Evolutionary conservation across 2,888 invertebrate species (phyloP), one percentile per base, ranked within the genome.

Genomic region (Drosophila infuscata): DNA sequence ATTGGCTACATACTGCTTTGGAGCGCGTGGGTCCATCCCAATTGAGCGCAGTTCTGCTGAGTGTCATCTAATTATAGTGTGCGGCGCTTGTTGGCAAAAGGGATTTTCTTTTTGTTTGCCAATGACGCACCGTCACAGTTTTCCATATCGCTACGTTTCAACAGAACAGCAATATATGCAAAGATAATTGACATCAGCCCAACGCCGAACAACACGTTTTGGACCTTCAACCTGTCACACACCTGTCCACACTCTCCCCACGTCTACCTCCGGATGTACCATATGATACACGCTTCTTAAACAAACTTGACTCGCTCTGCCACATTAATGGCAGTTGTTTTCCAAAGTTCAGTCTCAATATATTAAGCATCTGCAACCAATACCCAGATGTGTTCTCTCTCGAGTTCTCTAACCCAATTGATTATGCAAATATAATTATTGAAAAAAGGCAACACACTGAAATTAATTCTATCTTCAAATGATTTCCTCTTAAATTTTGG

Each of bases 61-160:
- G 88, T 89, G 85, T 84, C 88, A 80, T 89, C 88, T 85, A 89
- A 85, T 85, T 85, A 89, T 85, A 77, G 70, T 75, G 80, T 82
- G 85, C 56, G 85, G 60, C 64, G 85, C 80, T 82, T 85, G 85
- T 89, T 85, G 85, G 85, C 85, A 84, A 84, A 82, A 82, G 89
- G 89, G 89, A 88, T 85, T 88, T 85, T 83, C 89, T 72, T 83
- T 83, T 88, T 85, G 74, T 79, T 79, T 78, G 71, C 63, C 67
- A 57, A 68, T 70, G 82, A 70, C 61, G 62, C 65, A 73, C 63
- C 70, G 70, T 56, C 70, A 70, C 70, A 70, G 51, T 75, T 70
- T 75, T 76, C 60, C 73, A 51, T 57, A 58, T 58, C 57, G 49
- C 66, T 72, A 59, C 58, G 49, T 43, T 71, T 51, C 48, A 43